A percentile compares a stretch with the other conserved stretches of the same genome.
These are phyloP conservation scores for Pollenia angustigena DNA, from an alignment of 2,888 invertebrate genomes.

Conservation along the genomic window DNA sequence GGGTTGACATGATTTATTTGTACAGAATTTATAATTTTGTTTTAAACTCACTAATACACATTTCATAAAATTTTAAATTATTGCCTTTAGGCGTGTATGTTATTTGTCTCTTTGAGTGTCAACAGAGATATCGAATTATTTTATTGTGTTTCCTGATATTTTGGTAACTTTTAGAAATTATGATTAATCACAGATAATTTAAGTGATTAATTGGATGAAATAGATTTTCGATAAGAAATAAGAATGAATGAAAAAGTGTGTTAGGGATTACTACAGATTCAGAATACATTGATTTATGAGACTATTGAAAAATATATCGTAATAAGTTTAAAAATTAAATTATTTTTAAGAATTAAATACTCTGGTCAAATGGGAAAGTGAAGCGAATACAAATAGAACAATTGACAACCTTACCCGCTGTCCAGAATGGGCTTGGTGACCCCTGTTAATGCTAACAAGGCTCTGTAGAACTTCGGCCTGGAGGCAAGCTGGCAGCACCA, in stretches of 20 bases:
- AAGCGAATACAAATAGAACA: no score
- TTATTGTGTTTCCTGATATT: constrained; percentile 15
- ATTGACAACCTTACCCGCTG: no score
- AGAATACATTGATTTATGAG: not conserved
- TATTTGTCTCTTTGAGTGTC: constrained; percentile 73
- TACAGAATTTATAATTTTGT: constrained; percentile 64
- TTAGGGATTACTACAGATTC: constrained; percentile 55
- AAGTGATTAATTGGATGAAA: constrained; percentile 74
- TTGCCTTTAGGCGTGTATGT: constrained; percentile 71
- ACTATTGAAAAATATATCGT: not conserved
- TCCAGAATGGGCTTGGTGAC: no score
- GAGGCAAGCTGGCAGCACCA: no score
- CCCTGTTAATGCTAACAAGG: no score
- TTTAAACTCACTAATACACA: constrained; percentile 47
- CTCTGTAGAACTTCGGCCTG: no score
- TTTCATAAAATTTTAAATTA: constrained; percentile 70
- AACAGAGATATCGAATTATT: constrained; percentile 58
- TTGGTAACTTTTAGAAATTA: constrained; percentile 39
- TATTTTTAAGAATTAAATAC: no score
- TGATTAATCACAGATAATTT: constrained; percentile 76
- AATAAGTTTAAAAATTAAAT: not conserved
- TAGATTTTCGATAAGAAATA: constrained; percentile 37
- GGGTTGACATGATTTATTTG: constrained; percentile 74
- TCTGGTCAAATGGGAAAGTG: no score
- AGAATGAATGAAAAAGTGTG: constrained; percentile 67